Conservation (phyloP, 1,140 invertebrate genomes). For the Cepaea nemoralis region DNA sequence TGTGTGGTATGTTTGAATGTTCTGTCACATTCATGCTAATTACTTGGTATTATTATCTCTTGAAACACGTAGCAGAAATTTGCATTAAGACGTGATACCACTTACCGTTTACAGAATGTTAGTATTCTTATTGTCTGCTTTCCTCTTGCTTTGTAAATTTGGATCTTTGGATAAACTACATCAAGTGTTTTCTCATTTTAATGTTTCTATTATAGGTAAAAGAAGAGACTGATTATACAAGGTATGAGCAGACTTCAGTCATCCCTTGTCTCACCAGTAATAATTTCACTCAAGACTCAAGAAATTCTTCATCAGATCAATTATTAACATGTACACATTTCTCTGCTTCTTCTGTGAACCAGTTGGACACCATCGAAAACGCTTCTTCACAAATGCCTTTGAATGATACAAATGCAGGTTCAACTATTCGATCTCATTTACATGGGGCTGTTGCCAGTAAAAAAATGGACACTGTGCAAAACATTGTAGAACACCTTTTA, state of each 20-base stretch:
- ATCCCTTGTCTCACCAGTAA: background rate
- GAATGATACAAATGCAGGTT: conserved; percentile 23
- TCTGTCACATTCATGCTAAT: too few species aligned
- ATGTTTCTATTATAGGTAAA: conserved; percentile 20
- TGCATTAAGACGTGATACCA: too few species aligned
- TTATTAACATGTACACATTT: background rate
- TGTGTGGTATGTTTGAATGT: too few species aligned
- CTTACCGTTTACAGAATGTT: too few species aligned
- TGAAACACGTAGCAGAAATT: too few species aligned
- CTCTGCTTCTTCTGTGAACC: background rate
- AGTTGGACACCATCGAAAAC: background rate
- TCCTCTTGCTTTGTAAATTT: too few species aligned
- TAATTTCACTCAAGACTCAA: conserved; percentile 3
- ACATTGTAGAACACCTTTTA: conserved; percentile 59
- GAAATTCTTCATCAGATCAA: conserved; percentile 31
- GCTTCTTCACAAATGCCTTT: conserved; percentile 1
- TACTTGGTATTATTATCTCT: too few species aligned
- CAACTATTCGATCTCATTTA: conserved; percentile 19
- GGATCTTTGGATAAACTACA: too few species aligned
- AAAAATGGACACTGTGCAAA: conserved; percentile 43
- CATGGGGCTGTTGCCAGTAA: conserved; percentile 22
- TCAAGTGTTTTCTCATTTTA: too few species aligned
- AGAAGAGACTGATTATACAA: conserved; percentile 25
- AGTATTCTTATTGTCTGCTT: too few species aligned
- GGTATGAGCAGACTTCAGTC: conserved; percentile 26